Base-by-base conservation (phyloP, 2,113 vertebrate species). In the Varanus komodoensis region DNA sequence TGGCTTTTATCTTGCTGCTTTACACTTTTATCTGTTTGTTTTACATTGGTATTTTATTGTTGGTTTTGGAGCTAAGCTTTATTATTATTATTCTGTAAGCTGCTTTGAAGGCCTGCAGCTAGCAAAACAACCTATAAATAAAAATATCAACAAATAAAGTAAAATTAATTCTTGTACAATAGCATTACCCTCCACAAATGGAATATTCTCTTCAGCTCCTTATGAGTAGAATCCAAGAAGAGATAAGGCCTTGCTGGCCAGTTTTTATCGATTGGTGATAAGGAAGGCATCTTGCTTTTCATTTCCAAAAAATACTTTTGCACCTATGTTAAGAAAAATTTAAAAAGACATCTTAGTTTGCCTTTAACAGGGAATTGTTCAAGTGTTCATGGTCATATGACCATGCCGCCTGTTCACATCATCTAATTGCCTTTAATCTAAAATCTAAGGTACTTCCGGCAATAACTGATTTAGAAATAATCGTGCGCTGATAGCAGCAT, bases 261-360 rank as follows among this genome's bases (percentile, higher is more conserved):
- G 91, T 97, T 99, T 95, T 98, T 98, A 95, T 99, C 98, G 90
- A 99, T 91, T n/a, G 99, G 99, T 3, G 99, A 99, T 97, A 99
- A 98, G 93, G 99, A 98, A 90, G 99, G 98, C 97, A 98, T 93
- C 90, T 96, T 97, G 69, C 92, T 98, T 97, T 98, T 99, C 97
- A 99, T 97, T 87, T 98, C 97, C 95, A 98, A 93, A 94, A 99
- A 99, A 95, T 99, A 99, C 84, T 99, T 99, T 92, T 99, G 99
- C 90, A 99, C 97, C 99, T 99, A 95, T 79, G 38, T 91, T 82
- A 91, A 74, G 50, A 25, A 93, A 90, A 96, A 93, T 88, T 89
- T 95, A 91, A 84, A 85, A 93, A 95, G 67, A 86, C 75, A 50
- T 86, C 93, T 87, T 38, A 88, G 23, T 75, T 74, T 5, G 17